A percentile compares a stretch with the other conserved stretches of the same genome.
phyloP scores from a whole-genome alignment of 2,888 invertebrate genomes.

The Zhengitettix transpicula region DNA sequence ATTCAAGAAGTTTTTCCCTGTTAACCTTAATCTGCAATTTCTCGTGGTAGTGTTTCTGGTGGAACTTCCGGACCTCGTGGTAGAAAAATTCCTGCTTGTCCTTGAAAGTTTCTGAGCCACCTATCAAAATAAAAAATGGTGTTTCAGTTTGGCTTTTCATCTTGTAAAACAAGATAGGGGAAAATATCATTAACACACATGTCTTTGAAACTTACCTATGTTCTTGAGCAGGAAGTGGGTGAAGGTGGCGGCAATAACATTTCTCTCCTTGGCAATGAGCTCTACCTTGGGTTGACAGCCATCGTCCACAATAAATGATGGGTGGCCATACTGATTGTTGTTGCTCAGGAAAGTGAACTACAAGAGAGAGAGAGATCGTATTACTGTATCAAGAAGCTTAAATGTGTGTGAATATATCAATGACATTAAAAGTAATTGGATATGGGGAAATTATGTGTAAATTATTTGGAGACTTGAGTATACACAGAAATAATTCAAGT shows the following conservation, averaged over 20 bases:
- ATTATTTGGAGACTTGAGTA: too few species aligned
- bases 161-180: neutral
- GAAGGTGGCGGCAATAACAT: constrained; percentile 84
- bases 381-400: too few species aligned
- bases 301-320: constrained; percentile 71
- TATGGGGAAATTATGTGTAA: neutral
- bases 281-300: constrained; percentile 78
- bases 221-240: constrained; percentile 81
- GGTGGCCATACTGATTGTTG: constrained; percentile 34
- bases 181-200: too few species aligned
- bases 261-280: constrained; percentile 66
- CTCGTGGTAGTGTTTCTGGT: constrained; percentile 76
- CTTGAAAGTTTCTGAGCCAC: constrained; percentile 87
- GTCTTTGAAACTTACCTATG: constrained; percentile 37
- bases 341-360: constrained; percentile 48
- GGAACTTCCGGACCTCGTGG: constrained; percentile 66
- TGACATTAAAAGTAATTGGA: neutral
- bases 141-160: neutral
- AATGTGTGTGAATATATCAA: too few species aligned
- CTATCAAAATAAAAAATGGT: constrained; percentile 18
- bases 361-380: constrained; percentile 16
- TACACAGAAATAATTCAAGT: too few species aligned
- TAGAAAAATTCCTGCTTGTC: constrained; percentile 55
- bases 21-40: constrained; percentile 66
- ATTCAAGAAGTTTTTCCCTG: constrained; percentile 64